Conservation (phyloP, 2,797 vertebrate species). For the Spinus pinus region DNA sequence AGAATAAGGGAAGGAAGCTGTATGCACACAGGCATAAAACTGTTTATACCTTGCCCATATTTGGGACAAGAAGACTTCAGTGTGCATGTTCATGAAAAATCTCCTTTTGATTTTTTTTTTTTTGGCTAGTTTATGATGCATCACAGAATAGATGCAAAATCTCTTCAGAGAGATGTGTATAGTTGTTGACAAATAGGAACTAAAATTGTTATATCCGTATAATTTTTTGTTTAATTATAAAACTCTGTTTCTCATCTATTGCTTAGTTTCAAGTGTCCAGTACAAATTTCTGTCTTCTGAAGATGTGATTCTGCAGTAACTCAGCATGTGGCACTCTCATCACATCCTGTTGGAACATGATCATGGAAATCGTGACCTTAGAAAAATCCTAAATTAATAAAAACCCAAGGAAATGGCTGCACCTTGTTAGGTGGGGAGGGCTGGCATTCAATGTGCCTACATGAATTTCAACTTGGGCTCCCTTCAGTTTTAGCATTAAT, state of each 20-base stretch:
- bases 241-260: not conserved
- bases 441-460: not conserved
- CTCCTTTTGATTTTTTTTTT: not conserved
- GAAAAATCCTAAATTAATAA: not conserved
- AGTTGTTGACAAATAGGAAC: not conserved
- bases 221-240: not conserved
- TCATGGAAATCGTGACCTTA: not conserved
- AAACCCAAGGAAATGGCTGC: not conserved
- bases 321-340: not conserved
- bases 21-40: fast-evolving
- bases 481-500: not conserved
- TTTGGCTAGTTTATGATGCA: not conserved
- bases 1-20: not conserved
- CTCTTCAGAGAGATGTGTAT: not conserved
- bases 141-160: not conserved
- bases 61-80: not conserved
- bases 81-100: not conserved
- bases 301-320: not conserved
- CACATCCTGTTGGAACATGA: not conserved
- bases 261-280: not conserved
- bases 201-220: not conserved
- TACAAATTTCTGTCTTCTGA: not conserved
- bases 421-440: not conserved
- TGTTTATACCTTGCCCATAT: not conserved
- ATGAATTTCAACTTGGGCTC: not conserved